Conservation (phyloP, 2,113 vertebrate genomes). For the Pachypanchax playfairii region DNA sequence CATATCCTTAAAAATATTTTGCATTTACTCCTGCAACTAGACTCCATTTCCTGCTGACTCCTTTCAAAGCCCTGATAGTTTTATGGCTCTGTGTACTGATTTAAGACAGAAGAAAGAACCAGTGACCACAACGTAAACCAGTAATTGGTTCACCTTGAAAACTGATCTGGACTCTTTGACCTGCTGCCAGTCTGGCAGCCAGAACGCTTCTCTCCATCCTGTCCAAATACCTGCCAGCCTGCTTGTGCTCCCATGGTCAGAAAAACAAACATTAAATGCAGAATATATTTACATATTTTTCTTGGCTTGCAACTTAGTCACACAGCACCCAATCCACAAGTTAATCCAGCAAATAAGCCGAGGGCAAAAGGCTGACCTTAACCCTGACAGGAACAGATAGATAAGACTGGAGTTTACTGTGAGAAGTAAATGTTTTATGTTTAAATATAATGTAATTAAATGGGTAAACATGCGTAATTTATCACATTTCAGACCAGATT, state of each 20-base stretch:
- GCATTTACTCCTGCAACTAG: conserved; percentile 15
- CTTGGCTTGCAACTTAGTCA: conserved; percentile 71
- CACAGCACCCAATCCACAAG: conserved; percentile 51
- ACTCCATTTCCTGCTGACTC: conserved; percentile 43
- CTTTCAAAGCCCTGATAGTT: conserved; percentile 65
- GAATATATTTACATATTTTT: conserved; percentile 46
- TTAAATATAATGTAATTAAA: too few relatives aligned
- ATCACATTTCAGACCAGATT: too few relatives aligned
- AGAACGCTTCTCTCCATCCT: conserved; percentile 48
- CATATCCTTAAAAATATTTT: too few relatives aligned
- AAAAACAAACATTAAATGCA: conserved; percentile 67
- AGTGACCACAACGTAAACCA: conserved; percentile 66
- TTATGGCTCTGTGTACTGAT: conserved; percentile 66
- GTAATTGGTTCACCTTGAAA: conserved; percentile 74
- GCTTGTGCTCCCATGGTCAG: conserved; percentile 61
- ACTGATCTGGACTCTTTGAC: conserved; percentile 54
- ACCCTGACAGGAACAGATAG: conserved; percentile 26
- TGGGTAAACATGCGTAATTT: too few relatives aligned
- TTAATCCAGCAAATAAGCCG: conserved; percentile 47
- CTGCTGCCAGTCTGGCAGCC: conserved; percentile 59
- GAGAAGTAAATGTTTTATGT: too few relatives aligned
- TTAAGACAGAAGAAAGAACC: conserved; percentile 66
- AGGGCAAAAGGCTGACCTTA: conserved; percentile 59
- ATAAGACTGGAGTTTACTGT: too few relatives aligned
- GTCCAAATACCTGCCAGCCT: conserved; percentile 39